Percentiles rank a stretch among this genome's conserved stretches.
phyloP scores from a whole-genome alignment of 2,113 vertebrate genomes.

The Sinosuthora webbiana region DNA sequence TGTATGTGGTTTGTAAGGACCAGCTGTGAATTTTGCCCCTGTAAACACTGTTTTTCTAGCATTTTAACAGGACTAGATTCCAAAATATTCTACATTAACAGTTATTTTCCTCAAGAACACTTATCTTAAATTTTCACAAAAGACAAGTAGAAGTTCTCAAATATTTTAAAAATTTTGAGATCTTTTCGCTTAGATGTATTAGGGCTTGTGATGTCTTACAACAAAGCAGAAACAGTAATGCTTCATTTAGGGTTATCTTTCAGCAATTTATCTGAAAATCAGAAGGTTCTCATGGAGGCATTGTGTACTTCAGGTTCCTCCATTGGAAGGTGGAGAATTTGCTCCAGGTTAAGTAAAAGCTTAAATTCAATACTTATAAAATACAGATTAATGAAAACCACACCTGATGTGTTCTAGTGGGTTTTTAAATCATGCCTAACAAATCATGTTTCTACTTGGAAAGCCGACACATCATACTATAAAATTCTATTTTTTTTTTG shows the following conservation, averaged over 20 bases:
- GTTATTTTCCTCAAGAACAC: not conserved
- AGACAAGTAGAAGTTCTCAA: not conserved
- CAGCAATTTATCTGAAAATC: not conserved
- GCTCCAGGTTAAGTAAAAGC: not conserved
- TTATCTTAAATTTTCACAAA: not conserved
- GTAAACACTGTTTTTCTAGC: slow-evolving; percentile 20
- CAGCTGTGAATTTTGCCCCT: slow-evolving; percentile 62
- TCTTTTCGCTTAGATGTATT: not conserved
- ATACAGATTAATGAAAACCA: not conserved
- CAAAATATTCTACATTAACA: not conserved
- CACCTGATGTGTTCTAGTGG: not conserved
- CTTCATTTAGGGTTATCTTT: not conserved
- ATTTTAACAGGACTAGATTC: not conserved
- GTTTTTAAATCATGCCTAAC: not conserved
- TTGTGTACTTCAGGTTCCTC: not conserved
- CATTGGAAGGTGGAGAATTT: not conserved
- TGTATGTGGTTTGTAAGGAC: slow-evolving; percentile 50
- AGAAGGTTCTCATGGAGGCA: not conserved
- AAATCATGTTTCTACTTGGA: not conserved
- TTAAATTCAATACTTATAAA: not conserved
- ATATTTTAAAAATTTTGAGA: not conserved
- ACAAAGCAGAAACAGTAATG: not conserved
- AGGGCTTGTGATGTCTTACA: not conserved
- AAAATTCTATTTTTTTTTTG: not conserved
- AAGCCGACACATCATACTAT: not conserved